Conservation (phyloP, 2,113 vertebrate genomes). For the Oenanthe melanoleuca region DNA sequence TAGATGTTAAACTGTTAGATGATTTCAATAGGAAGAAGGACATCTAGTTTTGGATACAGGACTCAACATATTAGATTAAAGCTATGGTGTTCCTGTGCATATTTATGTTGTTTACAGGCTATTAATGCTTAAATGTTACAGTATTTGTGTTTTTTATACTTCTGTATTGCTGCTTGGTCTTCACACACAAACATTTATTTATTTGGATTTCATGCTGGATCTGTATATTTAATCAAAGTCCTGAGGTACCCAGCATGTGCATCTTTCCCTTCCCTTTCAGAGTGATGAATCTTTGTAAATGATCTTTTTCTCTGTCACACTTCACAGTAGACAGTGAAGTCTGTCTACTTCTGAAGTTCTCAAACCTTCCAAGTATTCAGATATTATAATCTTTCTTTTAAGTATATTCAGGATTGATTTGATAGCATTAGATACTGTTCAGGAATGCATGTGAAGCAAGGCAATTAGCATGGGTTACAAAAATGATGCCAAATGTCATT, state of each 20-base stretch:
- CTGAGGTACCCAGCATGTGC: neutral
- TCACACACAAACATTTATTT: neutral
- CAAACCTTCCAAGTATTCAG: neutral
- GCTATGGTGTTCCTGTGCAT: fast-evolving
- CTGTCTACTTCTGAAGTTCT: neutral
- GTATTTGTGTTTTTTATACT: neutral
- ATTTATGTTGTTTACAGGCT: neutral
- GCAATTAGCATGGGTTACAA: neutral
- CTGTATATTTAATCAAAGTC: neutral
- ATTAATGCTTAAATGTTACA: fast-evolving
- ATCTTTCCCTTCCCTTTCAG: neutral
- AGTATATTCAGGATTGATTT: neutral
- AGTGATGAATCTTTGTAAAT: neutral
- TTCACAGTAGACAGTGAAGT: neutral
- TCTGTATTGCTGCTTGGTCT: neutral
- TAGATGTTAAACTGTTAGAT: neutral
- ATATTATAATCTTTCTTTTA: neutral
- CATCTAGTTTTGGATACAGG: neutral
- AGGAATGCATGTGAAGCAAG: neutral
- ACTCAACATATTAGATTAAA: neutral
- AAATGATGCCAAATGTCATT: neutral
- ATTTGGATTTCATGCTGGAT: neutral
- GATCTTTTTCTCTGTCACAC: neutral
- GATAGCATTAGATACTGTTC: neutral
- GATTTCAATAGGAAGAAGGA: neutral